These are phyloP conservation scores for Rosalia funebris DNA, from an alignment of 2,888 invertebrate genomes.

Conservation along the genomic window DNA sequence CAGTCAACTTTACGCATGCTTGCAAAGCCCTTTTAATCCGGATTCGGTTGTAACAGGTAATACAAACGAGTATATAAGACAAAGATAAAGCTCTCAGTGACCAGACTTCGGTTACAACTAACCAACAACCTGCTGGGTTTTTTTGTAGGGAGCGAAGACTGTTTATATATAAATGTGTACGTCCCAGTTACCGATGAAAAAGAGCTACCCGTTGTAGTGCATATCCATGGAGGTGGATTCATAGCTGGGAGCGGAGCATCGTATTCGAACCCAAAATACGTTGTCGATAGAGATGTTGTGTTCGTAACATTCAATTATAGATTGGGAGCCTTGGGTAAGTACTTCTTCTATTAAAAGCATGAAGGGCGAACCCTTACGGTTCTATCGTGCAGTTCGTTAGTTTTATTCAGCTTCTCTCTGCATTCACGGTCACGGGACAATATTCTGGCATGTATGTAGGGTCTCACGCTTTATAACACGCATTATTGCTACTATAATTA, in stretches of 20 bases:
- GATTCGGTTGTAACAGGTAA: not conserved
- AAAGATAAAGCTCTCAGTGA: no score
- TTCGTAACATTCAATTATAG: slow-evolving; percentile 57
- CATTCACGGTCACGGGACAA: no score
- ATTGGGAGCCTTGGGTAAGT: slow-evolving; percentile 53
- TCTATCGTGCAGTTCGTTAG: no score
- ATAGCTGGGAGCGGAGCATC: slow-evolving; percentile 70
- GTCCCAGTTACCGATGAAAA: slow-evolving; percentile 31
- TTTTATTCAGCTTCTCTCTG: no score
- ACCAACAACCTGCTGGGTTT: no score
- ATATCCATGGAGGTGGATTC: slow-evolving; percentile 72
- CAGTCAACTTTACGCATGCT: not conserved
- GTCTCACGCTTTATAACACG: no score
- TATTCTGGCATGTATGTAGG: no score
- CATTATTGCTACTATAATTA: no score
- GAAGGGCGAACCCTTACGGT: no score
- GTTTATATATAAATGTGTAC: slow-evolving; percentile 5
- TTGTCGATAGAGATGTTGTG: slow-evolving; percentile 70
- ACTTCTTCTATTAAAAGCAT: no score
- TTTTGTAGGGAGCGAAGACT: slow-evolving; percentile 8
- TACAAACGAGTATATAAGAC: no score
- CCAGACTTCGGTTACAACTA: no score
- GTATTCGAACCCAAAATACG: slow-evolving; percentile 65
- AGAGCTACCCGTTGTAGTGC: slow-evolving; percentile 69
- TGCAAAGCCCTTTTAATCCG: not conserved